phyloP scores from a whole-genome alignment of 2,888 invertebrate species.

The Synanthedon myopaeformis region DNA sequence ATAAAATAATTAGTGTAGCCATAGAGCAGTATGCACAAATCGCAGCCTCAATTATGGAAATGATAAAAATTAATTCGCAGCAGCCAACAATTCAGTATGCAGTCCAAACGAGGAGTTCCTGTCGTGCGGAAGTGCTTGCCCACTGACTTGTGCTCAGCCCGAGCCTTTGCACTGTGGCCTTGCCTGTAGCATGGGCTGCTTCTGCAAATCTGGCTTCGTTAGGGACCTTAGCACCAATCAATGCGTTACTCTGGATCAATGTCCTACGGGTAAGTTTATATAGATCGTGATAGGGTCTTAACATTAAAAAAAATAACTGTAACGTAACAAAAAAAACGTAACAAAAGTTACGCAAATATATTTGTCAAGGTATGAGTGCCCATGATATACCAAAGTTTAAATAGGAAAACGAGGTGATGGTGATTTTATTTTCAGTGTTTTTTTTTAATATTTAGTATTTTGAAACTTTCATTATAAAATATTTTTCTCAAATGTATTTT shows the following conservation, averaged over 20 bases:
- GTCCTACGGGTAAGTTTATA: constrained; percentile 37
- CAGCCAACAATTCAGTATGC: constrained; percentile 21
- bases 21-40: too few relatives aligned
- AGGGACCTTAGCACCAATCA: constrained; percentile 35
- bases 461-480: too few relatives aligned
- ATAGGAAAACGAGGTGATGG: too few relatives aligned
- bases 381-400: too few relatives aligned
- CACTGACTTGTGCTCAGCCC: constrained; percentile 42
- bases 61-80: not conserved
- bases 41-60: too few relatives aligned
- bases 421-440: too few relatives aligned
- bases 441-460: too few relatives aligned
- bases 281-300: not conserved
- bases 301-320: too few relatives aligned
- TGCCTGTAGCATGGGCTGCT: constrained; percentile 53
- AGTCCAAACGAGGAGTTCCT: constrained; percentile 48
- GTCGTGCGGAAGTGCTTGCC: constrained; percentile 46
- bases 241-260: constrained; percentile 46
- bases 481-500: too few relatives aligned
- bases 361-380: too few relatives aligned
- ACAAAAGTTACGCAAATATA: too few relatives aligned
- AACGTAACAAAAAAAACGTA: not conserved
- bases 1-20: too few relatives aligned
- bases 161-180: constrained; percentile 36
- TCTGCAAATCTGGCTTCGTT: constrained; percentile 49